These are phyloP conservation scores for Crocodylus rhombifer DNA, from an alignment of 2,797 vertebrate species.

Conservation along the genomic window DNA sequence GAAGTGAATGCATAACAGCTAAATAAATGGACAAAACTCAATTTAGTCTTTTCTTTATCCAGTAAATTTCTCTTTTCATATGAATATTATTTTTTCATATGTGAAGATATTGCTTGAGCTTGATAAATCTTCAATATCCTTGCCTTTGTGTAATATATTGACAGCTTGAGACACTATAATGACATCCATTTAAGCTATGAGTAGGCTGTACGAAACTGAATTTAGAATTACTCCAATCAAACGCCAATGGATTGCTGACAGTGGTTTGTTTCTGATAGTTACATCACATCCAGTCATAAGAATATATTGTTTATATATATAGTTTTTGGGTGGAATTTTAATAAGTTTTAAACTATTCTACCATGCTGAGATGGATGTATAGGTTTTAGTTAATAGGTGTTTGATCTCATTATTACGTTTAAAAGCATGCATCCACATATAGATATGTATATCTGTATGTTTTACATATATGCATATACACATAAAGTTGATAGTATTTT, in stretches of 20 bases:
- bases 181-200: slow-evolving; percentile 17
- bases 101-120: neutral
- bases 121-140: neutral
- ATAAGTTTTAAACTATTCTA: slow-evolving; percentile 28
- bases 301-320: neutral
- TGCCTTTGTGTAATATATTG: neutral
- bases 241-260: neutral
- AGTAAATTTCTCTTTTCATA: neutral
- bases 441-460: neutral
- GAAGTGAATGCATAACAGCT: neutral
- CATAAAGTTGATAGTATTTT: too few relatives aligned
- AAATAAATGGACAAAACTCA: neutral
- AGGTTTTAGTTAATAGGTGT: neutral
- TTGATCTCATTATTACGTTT: neutral
- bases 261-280: neutral
- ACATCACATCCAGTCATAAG: slow-evolving; percentile 21
- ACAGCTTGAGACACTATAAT: neutral
- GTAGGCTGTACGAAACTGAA: neutral
- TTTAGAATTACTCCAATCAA: neutral
- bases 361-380: slow-evolving; percentile 17
- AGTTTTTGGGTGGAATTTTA: neutral
- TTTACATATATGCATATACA: neutral
- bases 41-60: neutral
- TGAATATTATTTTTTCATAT: neutral
- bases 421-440: neutral